A percentile compares a stretch with the other conserved stretches of the same genome.
Evolutionary conservation across 2,888 invertebrate genomes (phyloP).

Genomic region (Rhagonycha fulva): DNA sequence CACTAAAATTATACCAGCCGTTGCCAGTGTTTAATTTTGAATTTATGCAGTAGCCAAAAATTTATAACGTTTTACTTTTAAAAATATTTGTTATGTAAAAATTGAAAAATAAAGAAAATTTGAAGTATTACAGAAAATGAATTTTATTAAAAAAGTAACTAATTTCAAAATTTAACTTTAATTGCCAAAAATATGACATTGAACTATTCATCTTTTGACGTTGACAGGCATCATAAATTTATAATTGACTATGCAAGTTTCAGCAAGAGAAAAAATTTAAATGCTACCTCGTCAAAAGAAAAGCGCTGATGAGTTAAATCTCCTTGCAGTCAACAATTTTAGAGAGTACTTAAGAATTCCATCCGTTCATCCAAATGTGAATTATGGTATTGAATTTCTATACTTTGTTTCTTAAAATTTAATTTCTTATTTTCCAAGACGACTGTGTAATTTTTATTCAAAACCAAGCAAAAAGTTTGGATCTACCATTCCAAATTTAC

Average conservation of each 20-base stretch:
- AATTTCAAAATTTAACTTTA: no score
- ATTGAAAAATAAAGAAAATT: no score
- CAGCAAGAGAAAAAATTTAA: no score
- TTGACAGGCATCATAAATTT: no score
- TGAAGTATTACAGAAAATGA: no score
- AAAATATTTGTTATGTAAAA: no score
- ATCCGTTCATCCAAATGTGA: slow-evolving; percentile 83
- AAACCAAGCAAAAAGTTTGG: not conserved
- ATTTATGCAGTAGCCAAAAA: no score
- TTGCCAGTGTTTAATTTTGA: slow-evolving; percentile 52
- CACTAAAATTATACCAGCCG: slow-evolving; percentile 66
- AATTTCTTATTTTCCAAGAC: slow-evolving; percentile 54
- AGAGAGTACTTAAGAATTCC: slow-evolving; percentile 84
- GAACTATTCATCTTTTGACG: no score
- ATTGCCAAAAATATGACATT: no score
- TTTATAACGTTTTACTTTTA: no score
- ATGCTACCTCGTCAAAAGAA: not conserved
- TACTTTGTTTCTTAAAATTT: not conserved
- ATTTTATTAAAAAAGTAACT: no score
- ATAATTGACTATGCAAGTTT: no score
- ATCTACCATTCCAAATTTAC: not conserved
- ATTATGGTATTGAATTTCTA: slow-evolving; percentile 72
- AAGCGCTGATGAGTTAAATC: not conserved
- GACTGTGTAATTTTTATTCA: slow-evolving; percentile 55
- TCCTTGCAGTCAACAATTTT: slow-evolving; percentile 74